These are phyloP conservation scores for Mugil cephalus DNA, from an alignment of 2,113 vertebrate genomes.

Conservation along the genomic window DNA sequence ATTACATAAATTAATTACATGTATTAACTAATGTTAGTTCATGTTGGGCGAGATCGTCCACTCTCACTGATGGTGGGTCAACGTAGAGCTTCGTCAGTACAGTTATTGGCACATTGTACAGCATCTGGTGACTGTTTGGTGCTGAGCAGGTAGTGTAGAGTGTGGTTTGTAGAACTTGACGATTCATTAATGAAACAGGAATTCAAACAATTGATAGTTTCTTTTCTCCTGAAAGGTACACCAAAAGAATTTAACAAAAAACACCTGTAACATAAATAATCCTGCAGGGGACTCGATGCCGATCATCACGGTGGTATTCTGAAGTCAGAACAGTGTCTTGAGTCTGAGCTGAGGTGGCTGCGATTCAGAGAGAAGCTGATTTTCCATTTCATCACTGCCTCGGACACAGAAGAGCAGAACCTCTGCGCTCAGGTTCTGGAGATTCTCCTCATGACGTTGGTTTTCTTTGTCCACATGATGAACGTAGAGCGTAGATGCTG, in stretches of 20 bases:
- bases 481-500: background rate
- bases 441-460: background rate
- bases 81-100: background rate
- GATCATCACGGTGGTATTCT: background rate
- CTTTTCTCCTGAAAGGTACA: too few relatives aligned
- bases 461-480: background rate
- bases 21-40: background rate
- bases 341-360: background rate
- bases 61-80: background rate
- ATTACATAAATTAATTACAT: background rate
- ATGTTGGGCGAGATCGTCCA: background rate
- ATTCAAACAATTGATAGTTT: too few relatives aligned
- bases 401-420: background rate
- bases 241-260: conserved; percentile 16
- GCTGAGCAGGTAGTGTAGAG: too few relatives aligned
- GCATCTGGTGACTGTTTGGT: too few relatives aligned
- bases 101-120: too few relatives aligned
- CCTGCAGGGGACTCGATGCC: conserved; percentile 12
- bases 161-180: too few relatives aligned
- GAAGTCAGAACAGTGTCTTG: conserved; percentile 1
- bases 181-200: too few relatives aligned
- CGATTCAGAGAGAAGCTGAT: background rate
- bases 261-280: conserved; percentile 50
- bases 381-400: background rate
- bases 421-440: background rate